These are phyloP conservation scores for Biston stratarius DNA, from an alignment of 2,888 invertebrate species.

Conservation along the genomic window DNA sequence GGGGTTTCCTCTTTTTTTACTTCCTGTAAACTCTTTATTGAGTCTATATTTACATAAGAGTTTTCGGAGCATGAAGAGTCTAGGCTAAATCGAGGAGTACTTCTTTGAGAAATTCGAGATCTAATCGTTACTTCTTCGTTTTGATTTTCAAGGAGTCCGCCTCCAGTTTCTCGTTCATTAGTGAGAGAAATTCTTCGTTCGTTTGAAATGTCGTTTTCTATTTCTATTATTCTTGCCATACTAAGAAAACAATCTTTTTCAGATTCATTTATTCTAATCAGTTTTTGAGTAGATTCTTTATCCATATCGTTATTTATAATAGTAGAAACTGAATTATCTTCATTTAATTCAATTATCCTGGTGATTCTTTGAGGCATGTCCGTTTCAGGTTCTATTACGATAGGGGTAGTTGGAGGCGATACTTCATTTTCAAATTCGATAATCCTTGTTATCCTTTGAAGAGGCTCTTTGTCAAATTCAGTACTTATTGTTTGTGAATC, in stretches of 20 bases:
- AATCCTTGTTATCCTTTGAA: conserved; percentile 79
- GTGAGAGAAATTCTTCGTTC: conserved; percentile 81
- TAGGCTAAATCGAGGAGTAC: conserved; percentile 81
- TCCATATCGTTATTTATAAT: conserved; percentile 67
- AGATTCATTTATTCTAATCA: conserved; percentile 74
- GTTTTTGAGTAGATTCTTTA: conserved; percentile 69
- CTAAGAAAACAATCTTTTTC: conserved; percentile 80
- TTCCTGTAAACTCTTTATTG: conserved; percentile 84
- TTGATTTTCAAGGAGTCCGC: conserved; percentile 68
- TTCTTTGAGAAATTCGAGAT: conserved; percentile 74
- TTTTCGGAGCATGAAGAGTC: conserved; percentile 86
- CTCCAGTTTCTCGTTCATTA: conserved; percentile 81
- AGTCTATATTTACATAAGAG: conserved; percentile 85
- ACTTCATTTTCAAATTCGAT: conserved; percentile 77
- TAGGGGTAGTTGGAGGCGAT: conserved; percentile 55
- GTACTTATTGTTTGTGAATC: conserved; percentile 59
- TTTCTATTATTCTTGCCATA: conserved; percentile 83
- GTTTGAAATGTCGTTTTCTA: conserved; percentile 83
- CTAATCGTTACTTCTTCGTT: conserved; percentile 73
- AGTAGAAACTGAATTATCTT: conserved; percentile 74
- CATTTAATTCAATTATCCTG: conserved; percentile 77
- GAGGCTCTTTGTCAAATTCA: conserved; percentile 70
- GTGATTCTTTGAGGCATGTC: conserved; percentile 75
- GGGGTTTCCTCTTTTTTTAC: conserved; percentile 77
- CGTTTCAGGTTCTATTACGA: conserved; percentile 63